Conservation (phyloP, 2,113 vertebrate genomes). For the Lasiurus borealis region DNA sequence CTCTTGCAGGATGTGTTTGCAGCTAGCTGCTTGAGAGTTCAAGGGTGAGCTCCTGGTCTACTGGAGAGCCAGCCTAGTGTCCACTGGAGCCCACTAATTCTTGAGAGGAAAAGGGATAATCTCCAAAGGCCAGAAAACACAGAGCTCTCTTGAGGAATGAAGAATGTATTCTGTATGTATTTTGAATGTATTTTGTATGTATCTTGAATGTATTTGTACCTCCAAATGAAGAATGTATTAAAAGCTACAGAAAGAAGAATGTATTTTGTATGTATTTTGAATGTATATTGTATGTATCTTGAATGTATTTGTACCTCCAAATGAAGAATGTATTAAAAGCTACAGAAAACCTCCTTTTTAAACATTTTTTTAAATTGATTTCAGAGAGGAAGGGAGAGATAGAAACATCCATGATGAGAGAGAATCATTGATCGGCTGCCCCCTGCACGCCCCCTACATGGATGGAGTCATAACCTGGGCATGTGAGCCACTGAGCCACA, state of each 20-base stretch:
- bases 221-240: not conserved
- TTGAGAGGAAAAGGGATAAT: not conserved
- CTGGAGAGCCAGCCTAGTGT: not conserved
- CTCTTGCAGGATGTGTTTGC: not conserved
- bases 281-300: too few relatives aligned
- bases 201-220: not conserved
- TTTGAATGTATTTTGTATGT: too few relatives aligned
- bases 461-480: too few relatives aligned
- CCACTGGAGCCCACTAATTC: not conserved
- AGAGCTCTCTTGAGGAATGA: not conserved
- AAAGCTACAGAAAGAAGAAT: not conserved
- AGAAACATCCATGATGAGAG: too few relatives aligned
- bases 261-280: too few relatives aligned
- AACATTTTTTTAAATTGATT: too few relatives aligned
- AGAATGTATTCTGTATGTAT: not conserved
- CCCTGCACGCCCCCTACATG: too few relatives aligned
- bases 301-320: not conserved
- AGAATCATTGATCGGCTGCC: too few relatives aligned
- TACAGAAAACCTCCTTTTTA: not conserved
- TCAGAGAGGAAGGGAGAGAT: too few relatives aligned
- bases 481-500: too few relatives aligned
- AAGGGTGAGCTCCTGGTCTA: not conserved
- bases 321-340: not conserved
- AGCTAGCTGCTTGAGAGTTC: not conserved
- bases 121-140: not conserved